Base-by-base conservation (phyloP, 2,888 invertebrate genomes). In the Apamea epomidion region DNA sequence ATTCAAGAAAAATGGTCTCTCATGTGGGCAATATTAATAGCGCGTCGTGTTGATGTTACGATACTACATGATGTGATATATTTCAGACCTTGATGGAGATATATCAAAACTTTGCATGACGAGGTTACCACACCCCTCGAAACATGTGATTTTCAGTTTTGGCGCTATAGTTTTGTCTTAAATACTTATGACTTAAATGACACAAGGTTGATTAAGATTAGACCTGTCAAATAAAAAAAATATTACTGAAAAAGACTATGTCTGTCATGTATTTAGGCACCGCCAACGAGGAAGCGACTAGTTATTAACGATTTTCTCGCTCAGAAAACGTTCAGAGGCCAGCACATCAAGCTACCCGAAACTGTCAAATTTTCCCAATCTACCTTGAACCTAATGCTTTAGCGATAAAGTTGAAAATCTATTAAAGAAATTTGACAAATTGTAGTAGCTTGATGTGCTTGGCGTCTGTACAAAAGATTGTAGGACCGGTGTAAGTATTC, bases 11-110 rank as follows among this genome's bases (percentile, higher is more conserved):
- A 88, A 88, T 81, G 29, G 88, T 88, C 81, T 89, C 87, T 86
- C 88, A 86, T 84, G 89, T 91, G 86, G 90, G 90, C 89, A 90
- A 90, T 91, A 93, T 93, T 93, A 93, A 93, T 92, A 80, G 90
- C 70, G n/a, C 67, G 85, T 87, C 88, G 88, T 90, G 90, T 84
- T 85, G 90, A 91, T 92, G 88, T 90, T 78, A 81, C 65, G 72
- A 84, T 85, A 83, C 77, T 77, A 84, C 78, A 69, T 71, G 51
- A 25, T 86, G 77, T 91, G 82, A 80, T 85, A 81, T 78, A 81
- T 85, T 78, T 74, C 18, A 58, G 76, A 68, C 83, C 86, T 87
- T 86, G 76, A 74, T 78, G 74, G 37, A 79, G 72, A 77, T 69
- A 81, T 45, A 81, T 84, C 76, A 86, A 80, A 81, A 81, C 60